Evolutionary conservation across 64 coral and sea anemone species (phyloP), one percentile per base, ranked within the genome.

Genomic region (Porites lutea): DNA sequence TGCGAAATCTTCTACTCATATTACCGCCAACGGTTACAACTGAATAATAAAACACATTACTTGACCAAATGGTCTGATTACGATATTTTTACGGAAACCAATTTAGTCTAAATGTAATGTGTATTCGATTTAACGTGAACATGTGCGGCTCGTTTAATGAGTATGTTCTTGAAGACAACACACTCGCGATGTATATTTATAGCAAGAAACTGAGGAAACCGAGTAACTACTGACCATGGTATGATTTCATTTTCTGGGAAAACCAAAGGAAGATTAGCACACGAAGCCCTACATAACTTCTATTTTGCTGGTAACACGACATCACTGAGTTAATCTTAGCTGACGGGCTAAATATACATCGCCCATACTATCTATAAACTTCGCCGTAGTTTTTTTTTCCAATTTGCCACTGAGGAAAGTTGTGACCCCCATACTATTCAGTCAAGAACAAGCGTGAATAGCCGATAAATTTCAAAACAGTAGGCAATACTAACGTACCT

Each of bases 321-420:
- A 67, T 84, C 81, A 68, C 47, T 69, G 5, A 52, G 18, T 84
- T 84, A 19, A 69, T 84, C 69, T 51, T 68, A 23, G 12, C 59
- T 18, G 21, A 5, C 65, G 65, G 55, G 2, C 18, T 75, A 16
- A 12, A 8, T 6, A 13, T 76, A 16, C 71, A 74, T 57, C 2
- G 7, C 7, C 54, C 54, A 12, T 57, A 55, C 7, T 12, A 4
- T 57, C 7, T 57, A 47, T 4, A 15, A 4, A 46, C 13, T 13
- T 10, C 12, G 5, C 44, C 47, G 44, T 43, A 13, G 47, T 74
- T 15, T 45, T 48, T 21, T 0, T 8, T 23, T 70, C 66, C 20
- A 21, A n/a, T 21, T 23, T 70, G 27, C 66, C n/a, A 70, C n/a
- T 2, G 7, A 23, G 2, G 11, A 23, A 8, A 6, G 51, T 76